A percentile compares a stretch with the other conserved stretches of the same genome.
Conservation (phyloP, 2,797 vertebrate genomes). For the Otolemur crassicaudatus region DNA sequence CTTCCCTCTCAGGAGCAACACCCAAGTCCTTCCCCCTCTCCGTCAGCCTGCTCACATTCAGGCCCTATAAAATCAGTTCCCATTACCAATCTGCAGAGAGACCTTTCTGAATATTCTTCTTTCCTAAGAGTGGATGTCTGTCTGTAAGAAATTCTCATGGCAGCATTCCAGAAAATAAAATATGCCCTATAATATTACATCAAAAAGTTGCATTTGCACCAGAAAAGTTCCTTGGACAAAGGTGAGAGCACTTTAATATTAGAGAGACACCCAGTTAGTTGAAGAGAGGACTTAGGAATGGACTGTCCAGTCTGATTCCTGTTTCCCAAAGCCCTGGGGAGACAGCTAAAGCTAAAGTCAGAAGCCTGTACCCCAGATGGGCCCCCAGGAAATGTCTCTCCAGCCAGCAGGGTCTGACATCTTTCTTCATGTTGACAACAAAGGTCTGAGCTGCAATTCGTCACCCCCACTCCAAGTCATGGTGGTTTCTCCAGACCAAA, state of each 20-base stretch:
- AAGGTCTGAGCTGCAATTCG: background rate
- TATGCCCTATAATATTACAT: background rate
- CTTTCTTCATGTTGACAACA: conserved; percentile 48
- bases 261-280: background rate
- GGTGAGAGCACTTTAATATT: background rate
- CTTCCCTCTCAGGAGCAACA: background rate
- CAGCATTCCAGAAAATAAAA: conserved; percentile 1
- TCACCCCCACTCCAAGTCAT: background rate
- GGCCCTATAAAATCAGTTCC: background rate
- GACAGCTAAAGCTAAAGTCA: background rate
- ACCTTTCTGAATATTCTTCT: background rate
- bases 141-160: background rate
- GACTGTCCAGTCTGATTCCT: background rate
- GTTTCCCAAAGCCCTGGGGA: background rate
- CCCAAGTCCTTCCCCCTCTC: fast-evolving
- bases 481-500: conserved; percentile 17
- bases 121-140: background rate
- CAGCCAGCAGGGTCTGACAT: background rate
- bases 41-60: background rate
- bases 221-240: background rate
- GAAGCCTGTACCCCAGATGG: background rate
- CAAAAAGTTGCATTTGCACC: background rate
- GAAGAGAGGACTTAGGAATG: background rate
- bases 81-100: background rate
- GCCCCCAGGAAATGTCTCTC: background rate